A percentile compares a stretch with the other conserved stretches of the same genome.
Conservation (phyloP, 2,797 vertebrate species). For the Paramormyrops hopkinsi region DNA sequence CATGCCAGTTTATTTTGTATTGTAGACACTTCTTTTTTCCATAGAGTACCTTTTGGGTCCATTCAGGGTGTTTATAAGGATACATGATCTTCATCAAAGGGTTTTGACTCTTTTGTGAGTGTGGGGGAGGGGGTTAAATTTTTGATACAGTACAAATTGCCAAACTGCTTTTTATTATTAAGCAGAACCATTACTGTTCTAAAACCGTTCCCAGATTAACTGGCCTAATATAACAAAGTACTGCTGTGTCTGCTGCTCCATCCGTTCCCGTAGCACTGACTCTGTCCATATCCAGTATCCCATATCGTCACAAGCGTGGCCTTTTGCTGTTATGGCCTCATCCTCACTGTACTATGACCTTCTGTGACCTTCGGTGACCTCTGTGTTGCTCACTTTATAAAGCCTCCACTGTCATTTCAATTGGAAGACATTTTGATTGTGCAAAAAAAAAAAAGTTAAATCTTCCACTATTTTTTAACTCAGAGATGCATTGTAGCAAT, state of each 20-base stretch:
- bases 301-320: slow-evolving; percentile 20
- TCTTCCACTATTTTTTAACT: slow-evolving; percentile 62
- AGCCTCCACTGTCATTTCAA: slow-evolving; percentile 61
- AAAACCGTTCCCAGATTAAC: neutral
- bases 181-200: neutral
- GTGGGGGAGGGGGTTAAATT: neutral
- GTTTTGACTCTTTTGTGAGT: neutral
- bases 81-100: neutral
- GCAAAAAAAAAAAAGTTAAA: slow-evolving; percentile 50
- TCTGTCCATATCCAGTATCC: slow-evolving; percentile 18
- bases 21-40: slow-evolving; percentile 24
- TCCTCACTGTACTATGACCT: slow-evolving; percentile 64
- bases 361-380: slow-evolving; percentile 54
- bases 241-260: slow-evolving; percentile 26
- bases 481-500: slow-evolving; percentile 71
- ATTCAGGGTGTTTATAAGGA: slow-evolving; percentile 4
- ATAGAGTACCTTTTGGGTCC: slow-evolving; percentile 21
- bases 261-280: slow-evolving; percentile 34
- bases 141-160: neutral
- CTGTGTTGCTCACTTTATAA: slow-evolving; percentile 46
- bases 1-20: slow-evolving; percentile 50
- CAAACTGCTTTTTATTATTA: neutral
- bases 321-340: slow-evolving; percentile 33
- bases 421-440: slow-evolving; percentile 52
- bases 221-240: neutral